A percentile compares a stretch with the other conserved stretches of the same genome.
phyloP scores from a whole-genome alignment of 30 jellyfish, hydroid and myxozoan species.

The Rhopilema esculentum region DNA sequence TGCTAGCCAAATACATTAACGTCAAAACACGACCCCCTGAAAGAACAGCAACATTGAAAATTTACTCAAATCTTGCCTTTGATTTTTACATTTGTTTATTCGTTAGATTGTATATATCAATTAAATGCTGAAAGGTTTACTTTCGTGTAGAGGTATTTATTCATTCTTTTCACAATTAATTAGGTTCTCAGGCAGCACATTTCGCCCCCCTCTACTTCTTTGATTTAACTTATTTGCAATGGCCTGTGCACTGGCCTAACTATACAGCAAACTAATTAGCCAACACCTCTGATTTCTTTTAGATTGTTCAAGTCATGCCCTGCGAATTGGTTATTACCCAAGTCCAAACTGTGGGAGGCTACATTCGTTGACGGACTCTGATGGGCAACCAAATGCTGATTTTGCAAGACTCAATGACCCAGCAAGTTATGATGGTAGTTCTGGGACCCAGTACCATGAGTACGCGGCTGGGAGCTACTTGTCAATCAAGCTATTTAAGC shows the following conservation, averaged over 20 bases:
- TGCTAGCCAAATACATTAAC: conserved; percentile 31
- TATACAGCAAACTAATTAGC: no score
- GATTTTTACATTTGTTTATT: not conserved
- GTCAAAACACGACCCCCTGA: no score
- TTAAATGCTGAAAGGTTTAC: not conserved
- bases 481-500: conserved; percentile 29
- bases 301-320: conserved; percentile 56
- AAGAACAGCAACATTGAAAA: no score
- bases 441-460: conserved; percentile 43
- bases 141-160: conserved; percentile 7
- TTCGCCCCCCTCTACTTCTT: no score
- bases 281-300: not conserved
- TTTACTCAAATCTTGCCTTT: no score
- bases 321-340: conserved; percentile 58
- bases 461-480: conserved; percentile 43
- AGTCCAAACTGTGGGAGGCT: conserved; percentile 48
- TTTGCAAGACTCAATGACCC: conserved; percentile 54
- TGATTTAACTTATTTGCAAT: no score
- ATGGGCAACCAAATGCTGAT: conserved; percentile 43
- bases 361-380: conserved; percentile 42
- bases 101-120: not conserved
- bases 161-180: no score
- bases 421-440: conserved; percentile 16
- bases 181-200: no score
- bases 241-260: no score